Percentiles rank a stretch among this genome's conserved stretches.
Evolutionary conservation across 2,888 invertebrate species (phyloP).

Genomic region (Coronaproctus castanopsis): DNA sequence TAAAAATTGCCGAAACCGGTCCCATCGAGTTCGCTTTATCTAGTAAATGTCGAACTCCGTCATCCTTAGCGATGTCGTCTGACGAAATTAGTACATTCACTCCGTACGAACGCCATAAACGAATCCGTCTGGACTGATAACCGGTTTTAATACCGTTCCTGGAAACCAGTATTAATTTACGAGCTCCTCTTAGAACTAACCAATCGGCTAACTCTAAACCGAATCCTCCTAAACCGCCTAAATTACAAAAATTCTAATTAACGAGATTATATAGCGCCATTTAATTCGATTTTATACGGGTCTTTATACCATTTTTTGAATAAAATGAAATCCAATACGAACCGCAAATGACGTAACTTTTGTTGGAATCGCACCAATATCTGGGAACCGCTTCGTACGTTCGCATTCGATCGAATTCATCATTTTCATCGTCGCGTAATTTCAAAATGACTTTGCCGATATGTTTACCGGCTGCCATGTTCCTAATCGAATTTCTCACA

Average conservation of each 20-base stretch:
- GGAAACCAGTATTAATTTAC: conserved; percentile 33
- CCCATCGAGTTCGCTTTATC: conserved; percentile 40
- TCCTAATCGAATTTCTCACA: too few relatives aligned
- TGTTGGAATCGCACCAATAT: background rate
- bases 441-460: conserved; percentile 50
- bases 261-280: too few relatives aligned
- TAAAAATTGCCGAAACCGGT: conserved; percentile 65
- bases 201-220: conserved; percentile 37
- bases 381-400: background rate
- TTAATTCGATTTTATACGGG: too few relatives aligned
- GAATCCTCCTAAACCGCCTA: conserved; percentile 37
- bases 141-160: conserved; percentile 34
- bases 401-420: conserved; percentile 6
- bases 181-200: conserved; percentile 35
- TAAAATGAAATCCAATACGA: too few relatives aligned
- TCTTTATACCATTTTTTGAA: too few relatives aligned
- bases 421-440: conserved; percentile 31
- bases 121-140: conserved; percentile 33
- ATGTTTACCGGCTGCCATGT: conserved; percentile 47
- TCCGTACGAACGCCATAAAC: conserved; percentile 46
- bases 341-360: background rate
- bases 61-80: conserved; percentile 45
- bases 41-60: conserved; percentile 49
- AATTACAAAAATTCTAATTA: too few relatives aligned
- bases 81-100: conserved; percentile 39